These are phyloP conservation scores for Junonia oenone DNA, from an alignment of 2,888 invertebrate genomes.

Conservation along the genomic window DNA sequence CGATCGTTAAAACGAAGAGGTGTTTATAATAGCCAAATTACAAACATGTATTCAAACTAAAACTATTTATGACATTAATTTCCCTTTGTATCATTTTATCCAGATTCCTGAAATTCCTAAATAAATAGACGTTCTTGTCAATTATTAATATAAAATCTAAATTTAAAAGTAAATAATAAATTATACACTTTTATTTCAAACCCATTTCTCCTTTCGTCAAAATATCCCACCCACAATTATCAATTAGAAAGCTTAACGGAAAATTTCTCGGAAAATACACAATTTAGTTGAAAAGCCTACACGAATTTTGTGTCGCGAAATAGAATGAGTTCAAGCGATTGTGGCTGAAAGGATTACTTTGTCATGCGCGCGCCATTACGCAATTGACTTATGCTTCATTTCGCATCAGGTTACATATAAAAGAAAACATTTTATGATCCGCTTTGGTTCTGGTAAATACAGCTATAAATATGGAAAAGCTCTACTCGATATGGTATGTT, in stretches of 20 bases:
- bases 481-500: too few species aligned
- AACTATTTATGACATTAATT: too few species aligned
- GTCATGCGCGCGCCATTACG: slow-evolving; percentile 18
- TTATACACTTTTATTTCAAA: too few species aligned
- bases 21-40: too few species aligned
- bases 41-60: too few species aligned
- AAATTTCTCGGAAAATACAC: not conserved
- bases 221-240: not conserved
- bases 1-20: too few species aligned
- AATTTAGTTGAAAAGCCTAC: not conserved
- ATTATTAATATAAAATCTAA: too few species aligned
- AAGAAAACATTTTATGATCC: not conserved
- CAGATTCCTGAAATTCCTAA: too few species aligned
- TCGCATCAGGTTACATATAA: slow-evolving; percentile 7
- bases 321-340: slow-evolving; percentile 12
- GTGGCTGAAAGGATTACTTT: slow-evolving; percentile 13
- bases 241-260: not conserved
- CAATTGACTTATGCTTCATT: slow-evolving; percentile 11
- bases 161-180: too few species aligned
- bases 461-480: not conserved
- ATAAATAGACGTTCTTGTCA: too few species aligned
- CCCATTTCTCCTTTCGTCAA: too few species aligned
- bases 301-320: slow-evolving; percentile 1
- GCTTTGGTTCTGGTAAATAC: not conserved
- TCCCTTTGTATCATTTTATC: too few species aligned